These are phyloP conservation scores for Conus betulinus DNA, from an alignment of 1,140 invertebrate species.

Conservation along the genomic window DNA sequence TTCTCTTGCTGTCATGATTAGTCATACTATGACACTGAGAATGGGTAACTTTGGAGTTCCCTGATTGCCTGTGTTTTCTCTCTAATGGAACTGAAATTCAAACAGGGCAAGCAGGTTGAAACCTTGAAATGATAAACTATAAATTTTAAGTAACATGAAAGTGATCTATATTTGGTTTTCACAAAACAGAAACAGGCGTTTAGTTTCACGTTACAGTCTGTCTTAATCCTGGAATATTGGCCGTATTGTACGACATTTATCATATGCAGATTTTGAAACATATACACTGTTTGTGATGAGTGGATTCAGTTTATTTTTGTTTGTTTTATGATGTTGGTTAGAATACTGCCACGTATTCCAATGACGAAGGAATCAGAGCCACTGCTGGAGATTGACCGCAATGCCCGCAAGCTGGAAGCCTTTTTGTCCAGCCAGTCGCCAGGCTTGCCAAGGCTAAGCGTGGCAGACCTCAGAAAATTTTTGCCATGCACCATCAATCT, in stretches of 20 bases:
- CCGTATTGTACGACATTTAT: neutral
- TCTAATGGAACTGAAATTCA: too few species aligned
- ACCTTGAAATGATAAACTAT: too few species aligned
- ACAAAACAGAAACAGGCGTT: too few species aligned
- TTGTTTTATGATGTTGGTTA: conserved; percentile 62
- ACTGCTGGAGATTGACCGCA: conserved; percentile 92
- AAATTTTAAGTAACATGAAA: too few species aligned
- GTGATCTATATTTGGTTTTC: too few species aligned
- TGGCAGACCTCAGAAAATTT: conserved; percentile 93
- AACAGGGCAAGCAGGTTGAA: too few species aligned
- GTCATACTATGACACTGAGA: too few species aligned
- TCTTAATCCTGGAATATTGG: neutral
- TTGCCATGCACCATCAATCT: conserved; percentile 97
- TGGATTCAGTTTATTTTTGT: neutral
- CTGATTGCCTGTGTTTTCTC: too few species aligned
- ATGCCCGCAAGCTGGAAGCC: conserved; percentile 95
- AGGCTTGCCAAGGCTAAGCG: conserved; percentile 82
- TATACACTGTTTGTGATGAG: neutral
- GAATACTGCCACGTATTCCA: conserved; percentile 84
- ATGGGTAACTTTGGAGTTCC: too few species aligned
- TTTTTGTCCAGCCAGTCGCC: conserved; percentile 85
- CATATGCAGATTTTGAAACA: too few species aligned
- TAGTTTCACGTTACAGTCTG: too few species aligned
- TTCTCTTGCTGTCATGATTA: too few species aligned
- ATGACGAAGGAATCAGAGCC: conserved; percentile 91